phyloP scores from a whole-genome alignment of 1,140 invertebrate species.

The Goniozus legneri region DNA sequence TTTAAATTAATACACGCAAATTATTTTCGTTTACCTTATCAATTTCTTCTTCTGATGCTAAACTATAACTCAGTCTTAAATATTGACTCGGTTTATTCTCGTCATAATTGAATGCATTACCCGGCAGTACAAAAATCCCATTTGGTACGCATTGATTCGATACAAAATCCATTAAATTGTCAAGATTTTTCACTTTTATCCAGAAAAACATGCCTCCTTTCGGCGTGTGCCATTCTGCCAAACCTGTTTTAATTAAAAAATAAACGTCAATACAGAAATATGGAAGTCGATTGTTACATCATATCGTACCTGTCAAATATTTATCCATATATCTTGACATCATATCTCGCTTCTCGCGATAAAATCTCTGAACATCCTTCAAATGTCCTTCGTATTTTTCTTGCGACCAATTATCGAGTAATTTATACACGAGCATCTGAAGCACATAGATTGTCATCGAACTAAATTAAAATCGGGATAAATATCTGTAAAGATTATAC shows the following conservation, averaged over 20 bases:
- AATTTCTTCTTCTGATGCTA: conserved; percentile 52
- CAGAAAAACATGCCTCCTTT: conserved; percentile 63
- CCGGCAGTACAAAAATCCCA: conserved; percentile 55
- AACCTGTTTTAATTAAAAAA: conserved; percentile 35
- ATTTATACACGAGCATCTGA: conserved; percentile 54
- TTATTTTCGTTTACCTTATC: conserved; percentile 58
- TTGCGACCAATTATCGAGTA: conserved; percentile 53
- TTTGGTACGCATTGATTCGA: conserved; percentile 50
- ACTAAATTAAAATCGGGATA: neutral
- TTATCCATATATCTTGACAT: conserved; percentile 55
- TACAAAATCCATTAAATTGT: conserved; percentile 53
- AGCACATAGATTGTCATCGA: neutral
- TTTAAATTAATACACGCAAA: too few relatives aligned
- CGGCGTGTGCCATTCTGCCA: conserved; percentile 59
- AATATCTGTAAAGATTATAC: conserved; percentile 35
- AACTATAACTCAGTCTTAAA: conserved; percentile 56
- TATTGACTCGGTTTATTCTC: conserved; percentile 43
- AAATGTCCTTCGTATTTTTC: conserved; percentile 56
- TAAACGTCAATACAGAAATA: neutral
- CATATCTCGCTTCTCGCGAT: conserved; percentile 51
- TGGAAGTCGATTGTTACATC: neutral
- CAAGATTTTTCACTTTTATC: conserved; percentile 53
- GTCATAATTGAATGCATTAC: conserved; percentile 53
- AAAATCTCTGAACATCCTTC: conserved; percentile 54
- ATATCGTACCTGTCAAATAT: conserved; percentile 54